Evolutionary conservation across 2,888 invertebrate species (phyloP).

Genomic region (Teinopalpus imperialis): DNA sequence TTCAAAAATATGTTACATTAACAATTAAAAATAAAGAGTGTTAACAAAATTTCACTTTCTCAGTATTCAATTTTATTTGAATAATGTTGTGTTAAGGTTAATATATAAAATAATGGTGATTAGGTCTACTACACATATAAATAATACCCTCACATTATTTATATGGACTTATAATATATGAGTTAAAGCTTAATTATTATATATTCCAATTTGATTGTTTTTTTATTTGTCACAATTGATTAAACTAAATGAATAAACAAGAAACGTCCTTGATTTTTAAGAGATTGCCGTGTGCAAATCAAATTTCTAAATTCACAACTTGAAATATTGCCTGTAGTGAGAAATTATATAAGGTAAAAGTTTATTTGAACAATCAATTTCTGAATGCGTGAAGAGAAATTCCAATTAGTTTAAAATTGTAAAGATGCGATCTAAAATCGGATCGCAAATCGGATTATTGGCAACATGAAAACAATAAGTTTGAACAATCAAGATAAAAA

Average conservation of each 20-base stretch:
- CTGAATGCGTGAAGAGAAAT: constrained; percentile 20
- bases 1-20: too few species aligned
- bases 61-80: too few species aligned
- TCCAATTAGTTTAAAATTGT: constrained; percentile 8
- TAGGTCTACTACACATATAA: too few species aligned
- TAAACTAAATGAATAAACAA: not conserved
- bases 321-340: constrained; percentile 2
- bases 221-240: too few species aligned
- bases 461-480: constrained; percentile 18
- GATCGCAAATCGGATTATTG: constrained; percentile 13
- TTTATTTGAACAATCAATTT: constrained; percentile 24
- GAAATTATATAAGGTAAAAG: constrained; percentile 24
- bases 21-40: too few species aligned
- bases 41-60: too few species aligned
- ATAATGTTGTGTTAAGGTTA: too few species aligned
- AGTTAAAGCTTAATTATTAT: too few species aligned
- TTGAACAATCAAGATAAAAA: constrained; percentile 3
- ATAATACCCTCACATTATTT: too few species aligned
- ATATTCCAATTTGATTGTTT: too few species aligned
- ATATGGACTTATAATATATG: too few species aligned
- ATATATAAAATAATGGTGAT: too few species aligned
- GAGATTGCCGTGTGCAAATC: constrained; percentile 1
- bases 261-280: constrained; percentile 3
- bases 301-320: constrained; percentile 20
- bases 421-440: constrained; percentile 14